phyloP scores from a whole-genome alignment of 2,113 vertebrate species.

The Nansenia antarctica region DNA sequence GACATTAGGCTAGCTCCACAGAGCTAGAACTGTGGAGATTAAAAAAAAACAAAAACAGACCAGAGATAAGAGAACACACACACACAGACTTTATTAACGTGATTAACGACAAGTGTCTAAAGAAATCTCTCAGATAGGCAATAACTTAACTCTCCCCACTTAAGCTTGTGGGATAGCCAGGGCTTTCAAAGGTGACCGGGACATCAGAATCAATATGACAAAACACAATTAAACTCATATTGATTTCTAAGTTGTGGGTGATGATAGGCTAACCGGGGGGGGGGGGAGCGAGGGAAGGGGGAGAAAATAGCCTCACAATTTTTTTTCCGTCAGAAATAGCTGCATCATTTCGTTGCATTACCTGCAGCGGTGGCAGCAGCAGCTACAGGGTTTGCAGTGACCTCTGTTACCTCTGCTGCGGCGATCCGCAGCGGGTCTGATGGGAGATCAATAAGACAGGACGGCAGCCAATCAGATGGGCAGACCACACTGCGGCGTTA shows the following conservation, averaged over 20 bases:
- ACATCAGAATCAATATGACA: background rate
- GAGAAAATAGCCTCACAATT: background rate
- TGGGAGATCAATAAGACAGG: constrained; percentile 53
- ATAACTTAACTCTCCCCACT: constrained; percentile 2
- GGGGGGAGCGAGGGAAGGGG: too few relatives aligned
- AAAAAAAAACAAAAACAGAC: constrained; percentile 38
- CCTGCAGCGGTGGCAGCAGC: constrained; percentile 20
- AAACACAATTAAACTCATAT: background rate
- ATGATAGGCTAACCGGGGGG: background rate
- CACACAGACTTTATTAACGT: too few relatives aligned
- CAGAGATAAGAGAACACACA: constrained; percentile 13
- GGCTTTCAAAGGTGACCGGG: background rate
- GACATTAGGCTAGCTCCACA: constrained; percentile 36
- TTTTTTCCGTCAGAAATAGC: constrained; percentile 1
- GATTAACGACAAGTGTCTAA: constrained; percentile 30
- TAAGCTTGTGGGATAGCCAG: background rate
- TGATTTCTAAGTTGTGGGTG: background rate
- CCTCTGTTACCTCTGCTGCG: constrained; percentile 45
- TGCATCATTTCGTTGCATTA: constrained; percentile 48
- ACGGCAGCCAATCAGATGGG: constrained; percentile 9
- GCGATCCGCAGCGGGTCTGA: constrained; percentile 42
- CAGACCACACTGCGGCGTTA: background rate
- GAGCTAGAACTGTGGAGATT: constrained; percentile 25
- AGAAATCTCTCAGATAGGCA: constrained; percentile 3
- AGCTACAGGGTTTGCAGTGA: constrained; percentile 46